Conservation (phyloP, 2,888 invertebrate species). For the Meloe dianella region DNA sequence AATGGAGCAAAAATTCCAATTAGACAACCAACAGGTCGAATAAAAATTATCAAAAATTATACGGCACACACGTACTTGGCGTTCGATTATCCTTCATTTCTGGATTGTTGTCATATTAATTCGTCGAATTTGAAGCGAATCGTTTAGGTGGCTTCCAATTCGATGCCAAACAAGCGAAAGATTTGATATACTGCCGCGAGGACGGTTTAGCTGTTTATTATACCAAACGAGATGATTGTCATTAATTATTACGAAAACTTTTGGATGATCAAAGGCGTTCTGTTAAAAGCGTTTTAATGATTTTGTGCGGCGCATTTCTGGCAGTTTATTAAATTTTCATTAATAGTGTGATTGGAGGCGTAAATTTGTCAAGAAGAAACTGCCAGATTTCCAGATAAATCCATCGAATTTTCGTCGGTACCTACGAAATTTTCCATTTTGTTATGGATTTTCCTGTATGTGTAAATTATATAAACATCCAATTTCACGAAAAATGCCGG, state of each 20-base stretch:
- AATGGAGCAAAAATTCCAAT: too few species aligned
- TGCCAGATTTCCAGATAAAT: not conserved
- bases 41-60: too few species aligned
- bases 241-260: not conserved
- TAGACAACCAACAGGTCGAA: too few species aligned
- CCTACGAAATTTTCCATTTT: not conserved
- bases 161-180: too few species aligned
- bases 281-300: not conserved
- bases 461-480: slow-evolving; percentile 8
- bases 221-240: not conserved
- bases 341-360: not conserved
- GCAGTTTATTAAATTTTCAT: not conserved
- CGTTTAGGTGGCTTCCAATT: too few species aligned
- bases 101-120: too few species aligned
- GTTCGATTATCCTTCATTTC: too few species aligned
- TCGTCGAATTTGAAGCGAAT: too few species aligned
- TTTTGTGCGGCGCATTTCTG: not conserved
- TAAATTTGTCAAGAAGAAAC: too few species aligned
- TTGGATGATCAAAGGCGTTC: not conserved
- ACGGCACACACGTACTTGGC: too few species aligned
- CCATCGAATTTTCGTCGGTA: not conserved
- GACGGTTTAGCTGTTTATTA: too few species aligned
- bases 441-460: not conserved
- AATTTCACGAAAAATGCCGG: not conserved
- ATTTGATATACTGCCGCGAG: too few species aligned